Conservation (phyloP, 2,113 vertebrate genomes). For the Anolis sagrei region DNA sequence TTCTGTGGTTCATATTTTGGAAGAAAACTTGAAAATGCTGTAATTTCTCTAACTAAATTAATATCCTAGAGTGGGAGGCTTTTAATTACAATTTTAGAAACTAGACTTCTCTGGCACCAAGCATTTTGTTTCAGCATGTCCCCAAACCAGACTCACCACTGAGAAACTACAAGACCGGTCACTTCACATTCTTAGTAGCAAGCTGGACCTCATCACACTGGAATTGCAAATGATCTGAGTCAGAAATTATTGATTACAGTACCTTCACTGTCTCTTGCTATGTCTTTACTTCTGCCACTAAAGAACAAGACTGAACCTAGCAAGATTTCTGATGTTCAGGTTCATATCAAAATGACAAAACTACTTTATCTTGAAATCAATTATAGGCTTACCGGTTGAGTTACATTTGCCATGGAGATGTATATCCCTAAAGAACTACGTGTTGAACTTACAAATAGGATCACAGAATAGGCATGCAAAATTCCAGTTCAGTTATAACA, state of each 20-base stretch:
- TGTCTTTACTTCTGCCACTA: conserved; percentile 25
- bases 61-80: neutral
- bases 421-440: neutral
- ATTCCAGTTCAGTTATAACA: neutral
- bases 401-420: neutral
- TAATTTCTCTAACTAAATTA: neutral
- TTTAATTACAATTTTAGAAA: conserved; percentile 9
- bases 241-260: conserved; percentile 11
- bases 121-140: neutral
- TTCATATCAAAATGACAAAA: neutral
- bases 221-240: conserved; percentile 24
- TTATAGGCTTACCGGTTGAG: too few species aligned
- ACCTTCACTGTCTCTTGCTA: neutral
- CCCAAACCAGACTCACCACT: neutral
- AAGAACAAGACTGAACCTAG: neutral
- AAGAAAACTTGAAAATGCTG: neutral
- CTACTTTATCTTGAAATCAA: neutral
- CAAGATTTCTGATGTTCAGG: accelerated
- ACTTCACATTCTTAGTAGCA: conserved; percentile 55
- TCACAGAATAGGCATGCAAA: neutral
- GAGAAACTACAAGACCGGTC: neutral
- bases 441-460: neutral
- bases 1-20: neutral
- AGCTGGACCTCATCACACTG: conserved; percentile 32
- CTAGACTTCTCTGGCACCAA: neutral